Base-by-base conservation (phyloP, 2,113 vertebrate genomes). In the Sapayoa aenigma region DNA sequence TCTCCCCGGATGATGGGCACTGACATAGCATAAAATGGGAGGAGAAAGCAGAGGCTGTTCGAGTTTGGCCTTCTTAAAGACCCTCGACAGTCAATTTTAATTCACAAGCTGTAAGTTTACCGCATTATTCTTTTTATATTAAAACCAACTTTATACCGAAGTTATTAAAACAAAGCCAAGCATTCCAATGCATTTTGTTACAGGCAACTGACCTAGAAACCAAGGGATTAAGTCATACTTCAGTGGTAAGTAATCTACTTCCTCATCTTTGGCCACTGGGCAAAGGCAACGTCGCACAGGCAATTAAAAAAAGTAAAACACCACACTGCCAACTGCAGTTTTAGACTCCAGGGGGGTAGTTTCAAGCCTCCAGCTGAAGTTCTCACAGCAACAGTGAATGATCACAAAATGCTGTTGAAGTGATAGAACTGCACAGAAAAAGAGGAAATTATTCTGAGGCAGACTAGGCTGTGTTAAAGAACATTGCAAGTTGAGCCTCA, bases 1-100 rank as follows among this genome's bases (percentile, higher is more conserved):
- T 49, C 11, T 3, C n/a, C n/a, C 3, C 14, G 5, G 5, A 2
- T 2, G 2, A 14, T 4, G 2, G 9, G 3, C 5, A 2, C 8
- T 23, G 7, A 12, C 84, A 33, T 7, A 33, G 31, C 15, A 1
- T 4, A 62, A 39, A 62, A 83, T 3, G 14, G 5, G 42, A 1
- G 2, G 6, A 18, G 1, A 16, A 49, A n/a, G n/a, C n/a, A 41
- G 12, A 3, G 7, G 3, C 4, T 2, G 11, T 52, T 35, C 14
- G 8, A 12, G 19, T 77, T 41, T 42, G 14, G 2, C 5, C 19
- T 2, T 8, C 3, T 24, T 78, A 4, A 46, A 63, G 9, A 28
- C 71, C 9, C 5, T 16, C 12, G 10, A 12, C 3, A 52, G 9
- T 22, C 6, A 23, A 5, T 33, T 33, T 75, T 33, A 44, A 42